These are phyloP conservation scores for Thaleichthys pacificus DNA, from an alignment of 2,797 vertebrate genomes.

Conservation along the genomic window DNA sequence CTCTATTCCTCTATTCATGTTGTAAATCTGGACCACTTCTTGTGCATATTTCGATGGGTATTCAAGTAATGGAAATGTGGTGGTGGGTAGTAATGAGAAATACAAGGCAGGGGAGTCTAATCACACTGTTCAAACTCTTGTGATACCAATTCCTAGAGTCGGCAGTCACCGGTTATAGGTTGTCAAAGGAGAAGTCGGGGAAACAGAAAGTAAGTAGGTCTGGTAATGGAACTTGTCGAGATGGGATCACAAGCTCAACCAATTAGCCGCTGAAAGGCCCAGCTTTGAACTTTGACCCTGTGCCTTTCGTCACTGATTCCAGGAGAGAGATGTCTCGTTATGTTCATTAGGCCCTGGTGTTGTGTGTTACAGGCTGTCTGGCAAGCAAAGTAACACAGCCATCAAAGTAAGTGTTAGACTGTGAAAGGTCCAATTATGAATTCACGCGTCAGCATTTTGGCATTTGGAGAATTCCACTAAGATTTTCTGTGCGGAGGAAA, in stretches of 20 bases:
- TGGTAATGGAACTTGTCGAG: slow-evolving; percentile 57
- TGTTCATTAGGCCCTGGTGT: slow-evolving; percentile 64
- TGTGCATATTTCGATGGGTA: slow-evolving; percentile 31
- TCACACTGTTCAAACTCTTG: slow-evolving; percentile 22
- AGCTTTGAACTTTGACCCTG: slow-evolving; percentile 60
- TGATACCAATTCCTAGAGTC: slow-evolving; percentile 30
- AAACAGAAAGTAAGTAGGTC: slow-evolving; percentile 51
- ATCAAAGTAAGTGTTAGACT: slow-evolving; percentile 48
- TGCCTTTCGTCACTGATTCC: slow-evolving; percentile 53
- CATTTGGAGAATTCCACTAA: slow-evolving; percentile 32
- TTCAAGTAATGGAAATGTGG: slow-evolving; percentile 16
- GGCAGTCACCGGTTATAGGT: slow-evolving; percentile 50
- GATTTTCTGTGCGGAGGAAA: slow-evolving; percentile 3
- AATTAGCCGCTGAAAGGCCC: slow-evolving; percentile 69
- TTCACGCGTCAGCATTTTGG: slow-evolving; percentile 49
- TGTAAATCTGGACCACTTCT: slow-evolving; percentile 6
- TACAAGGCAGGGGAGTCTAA: slow-evolving; percentile 25
- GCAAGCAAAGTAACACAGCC: slow-evolving; percentile 51
- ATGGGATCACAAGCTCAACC: slow-evolving; percentile 63
- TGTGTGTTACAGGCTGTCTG: slow-evolving; percentile 51
- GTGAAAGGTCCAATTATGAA: slow-evolving; percentile 56
- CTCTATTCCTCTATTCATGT: not conserved
- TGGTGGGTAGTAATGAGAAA: slow-evolving; percentile 34
- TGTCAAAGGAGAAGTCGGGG: slow-evolving; percentile 52
- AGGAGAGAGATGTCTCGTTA: slow-evolving; percentile 59